Evolutionary conservation across 2,113 vertebrate species (phyloP).

Genomic region (Synchiropus splendidus): DNA sequence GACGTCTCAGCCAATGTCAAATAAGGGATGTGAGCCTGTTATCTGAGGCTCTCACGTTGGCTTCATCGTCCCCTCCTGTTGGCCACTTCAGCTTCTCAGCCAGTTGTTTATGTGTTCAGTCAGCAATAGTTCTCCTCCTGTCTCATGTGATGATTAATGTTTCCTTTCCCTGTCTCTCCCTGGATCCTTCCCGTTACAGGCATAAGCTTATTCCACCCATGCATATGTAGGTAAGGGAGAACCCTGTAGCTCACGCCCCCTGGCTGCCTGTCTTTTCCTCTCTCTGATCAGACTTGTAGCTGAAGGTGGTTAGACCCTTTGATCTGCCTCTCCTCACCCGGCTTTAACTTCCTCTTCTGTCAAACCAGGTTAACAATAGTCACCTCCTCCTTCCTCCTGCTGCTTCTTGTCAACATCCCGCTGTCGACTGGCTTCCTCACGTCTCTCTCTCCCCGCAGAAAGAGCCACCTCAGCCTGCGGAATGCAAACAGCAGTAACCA

Average conservation of each 20-base stretch:
- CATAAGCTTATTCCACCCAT: constrained; percentile 93
- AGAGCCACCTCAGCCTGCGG: constrained; percentile 85
- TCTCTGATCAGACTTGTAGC: constrained; percentile 9
- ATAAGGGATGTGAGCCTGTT: too few relatives aligned
- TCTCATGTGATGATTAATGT: too few relatives aligned
- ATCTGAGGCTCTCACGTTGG: too few relatives aligned
- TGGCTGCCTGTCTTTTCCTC: constrained; percentile 21
- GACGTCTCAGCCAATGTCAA: too few relatives aligned
- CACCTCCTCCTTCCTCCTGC: constrained; percentile 10
- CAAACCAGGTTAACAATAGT: constrained; percentile 4
- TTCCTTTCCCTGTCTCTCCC: too few relatives aligned
- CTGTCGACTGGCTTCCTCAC: not conserved
- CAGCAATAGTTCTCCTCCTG: too few relatives aligned
- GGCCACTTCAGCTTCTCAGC: too few relatives aligned
- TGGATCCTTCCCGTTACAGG: constrained; percentile 64
- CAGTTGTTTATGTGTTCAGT: too few relatives aligned
- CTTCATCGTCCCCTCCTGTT: too few relatives aligned
- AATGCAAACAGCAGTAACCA: constrained; percentile 97
- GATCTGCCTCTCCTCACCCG: constrained; percentile 4
- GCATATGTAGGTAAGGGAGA: constrained; percentile 96
- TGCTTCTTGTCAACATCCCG: constrained; percentile 2
- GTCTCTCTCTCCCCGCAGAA: constrained; percentile 64
- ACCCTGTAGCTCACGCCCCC: constrained; percentile 28
- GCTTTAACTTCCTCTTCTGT: constrained; percentile 8
- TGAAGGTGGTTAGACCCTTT: constrained; percentile 9